phyloP scores from a whole-genome alignment of 2,888 invertebrate genomes.

The Melieria crassipennis region DNA sequence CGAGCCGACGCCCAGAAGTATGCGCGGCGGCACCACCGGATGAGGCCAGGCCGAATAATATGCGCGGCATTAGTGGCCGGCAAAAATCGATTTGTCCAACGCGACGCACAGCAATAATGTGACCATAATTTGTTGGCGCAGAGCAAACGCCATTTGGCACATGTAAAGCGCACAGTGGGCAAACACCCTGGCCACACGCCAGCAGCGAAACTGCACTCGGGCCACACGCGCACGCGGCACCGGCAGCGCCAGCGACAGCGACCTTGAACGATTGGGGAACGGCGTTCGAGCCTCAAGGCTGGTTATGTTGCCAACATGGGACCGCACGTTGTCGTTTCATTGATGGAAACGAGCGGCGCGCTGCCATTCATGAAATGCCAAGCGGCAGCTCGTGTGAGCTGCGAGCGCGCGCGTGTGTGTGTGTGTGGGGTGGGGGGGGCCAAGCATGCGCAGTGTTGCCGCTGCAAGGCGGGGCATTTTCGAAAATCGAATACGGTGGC shows the following conservation, averaged over 20 bases:
- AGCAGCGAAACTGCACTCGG: neutral
- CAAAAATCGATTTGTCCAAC: slow-evolving; percentile 24
- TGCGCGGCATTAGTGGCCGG: neutral
- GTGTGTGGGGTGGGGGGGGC: neutral
- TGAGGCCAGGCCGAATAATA: too few species aligned
- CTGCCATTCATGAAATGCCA: slow-evolving; percentile 30
- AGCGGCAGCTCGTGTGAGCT: neutral
- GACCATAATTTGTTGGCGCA: neutral
- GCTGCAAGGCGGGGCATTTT: neutral
- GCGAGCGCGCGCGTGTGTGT: too few species aligned
- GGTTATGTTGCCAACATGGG: slow-evolving; percentile 7
- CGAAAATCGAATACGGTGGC: slow-evolving; percentile 26
- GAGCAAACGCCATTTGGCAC: too few species aligned
- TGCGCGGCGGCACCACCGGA: neutral
- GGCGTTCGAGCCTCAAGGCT: slow-evolving; percentile 9
- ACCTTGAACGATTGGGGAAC: slow-evolving; percentile 34
- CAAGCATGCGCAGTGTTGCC: slow-evolving; percentile 12
- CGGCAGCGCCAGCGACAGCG: neutral
- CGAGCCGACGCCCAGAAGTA: slow-evolving; percentile 36
- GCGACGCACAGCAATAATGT: slow-evolving; percentile 3
- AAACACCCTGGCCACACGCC: neutral
- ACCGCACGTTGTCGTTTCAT: neutral
- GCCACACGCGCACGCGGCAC: neutral
- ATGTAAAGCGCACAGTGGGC: neutral
- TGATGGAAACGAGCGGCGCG: slow-evolving; percentile 8